Evolutionary conservation across 2,113 vertebrate species (phyloP).

Genomic region (Poeciliopsis occidentalis): DNA sequence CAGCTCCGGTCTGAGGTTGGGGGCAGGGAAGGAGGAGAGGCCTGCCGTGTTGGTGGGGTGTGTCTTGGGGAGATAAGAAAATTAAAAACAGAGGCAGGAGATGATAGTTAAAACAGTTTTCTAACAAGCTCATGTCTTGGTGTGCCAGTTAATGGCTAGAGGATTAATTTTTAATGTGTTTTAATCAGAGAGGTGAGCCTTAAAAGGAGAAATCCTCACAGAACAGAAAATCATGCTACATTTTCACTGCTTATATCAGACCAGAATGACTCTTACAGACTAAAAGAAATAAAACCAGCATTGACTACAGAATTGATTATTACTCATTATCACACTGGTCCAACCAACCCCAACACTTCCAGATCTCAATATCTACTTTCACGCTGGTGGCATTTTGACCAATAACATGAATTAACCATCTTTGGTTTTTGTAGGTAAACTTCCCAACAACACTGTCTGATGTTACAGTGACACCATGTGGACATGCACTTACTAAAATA

Average conservation of each 20-base stretch:
- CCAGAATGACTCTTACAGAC: neutral
- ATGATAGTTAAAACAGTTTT: conserved; percentile 46
- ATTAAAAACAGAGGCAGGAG: conserved; percentile 48
- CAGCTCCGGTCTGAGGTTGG: conserved; percentile 48
- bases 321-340: neutral
- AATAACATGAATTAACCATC: neutral
- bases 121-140: neutral
- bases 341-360: neutral
- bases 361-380: neutral
- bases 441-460: neutral
- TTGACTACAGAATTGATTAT: neutral
- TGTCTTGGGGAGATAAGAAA: conserved; percentile 66
- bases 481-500: conserved; percentile 9
- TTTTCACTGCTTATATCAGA: neutral
- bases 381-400: neutral
- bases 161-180: neutral
- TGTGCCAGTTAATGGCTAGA: neutral
- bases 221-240: neutral
- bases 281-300: neutral
- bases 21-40: conserved; percentile 40
- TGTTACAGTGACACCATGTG: conserved; percentile 65
- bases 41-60: conserved; percentile 39
- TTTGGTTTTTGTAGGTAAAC: conserved; percentile 1
- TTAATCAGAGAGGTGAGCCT: neutral
- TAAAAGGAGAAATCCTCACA: neutral